Conservation (phyloP, 2,888 invertebrate genomes). For the Hirtodrosophila cameraria region DNA sequence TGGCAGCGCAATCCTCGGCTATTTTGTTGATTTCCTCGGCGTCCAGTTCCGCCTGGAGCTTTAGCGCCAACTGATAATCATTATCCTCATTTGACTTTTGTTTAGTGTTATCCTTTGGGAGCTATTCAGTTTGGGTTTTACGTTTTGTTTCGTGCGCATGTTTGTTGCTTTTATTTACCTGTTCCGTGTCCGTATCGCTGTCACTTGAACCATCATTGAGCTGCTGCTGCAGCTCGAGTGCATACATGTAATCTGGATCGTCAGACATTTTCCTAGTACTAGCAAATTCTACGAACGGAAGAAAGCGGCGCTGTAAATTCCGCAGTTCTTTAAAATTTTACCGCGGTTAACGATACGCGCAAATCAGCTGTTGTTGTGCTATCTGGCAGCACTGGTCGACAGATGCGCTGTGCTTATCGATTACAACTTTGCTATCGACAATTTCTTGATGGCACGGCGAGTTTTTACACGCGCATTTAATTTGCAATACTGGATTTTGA, state of each 20-base stretch:
- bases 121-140: not conserved
- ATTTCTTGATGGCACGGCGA: no score
- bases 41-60: slow-evolving; percentile 68
- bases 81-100: slow-evolving; percentile 44
- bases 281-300: not conserved
- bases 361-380: slow-evolving; percentile 23
- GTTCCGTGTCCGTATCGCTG: not conserved
- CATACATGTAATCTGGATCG: slow-evolving; percentile 72
- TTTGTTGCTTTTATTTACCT: slow-evolving; percentile 20
- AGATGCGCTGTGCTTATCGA: no score
- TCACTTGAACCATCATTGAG: slow-evolving; percentile 44
- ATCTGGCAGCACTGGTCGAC: slow-evolving; percentile 2
- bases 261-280: slow-evolving; percentile 66
- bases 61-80: slow-evolving; percentile 70
- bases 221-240: slow-evolving; percentile 70
- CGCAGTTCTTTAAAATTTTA: slow-evolving; percentile 39
- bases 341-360: slow-evolving; percentile 21
- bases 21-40: no score
- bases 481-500: no score
- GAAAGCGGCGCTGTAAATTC: slow-evolving; percentile 2
- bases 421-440: no score
- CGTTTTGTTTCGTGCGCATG: not conserved
- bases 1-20: slow-evolving; percentile 13
- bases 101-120: not conserved
- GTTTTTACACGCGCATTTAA: no score